Evolutionary conservation across 2,113 vertebrate species (phyloP).

Genomic region (Lagopus leucura): DNA sequence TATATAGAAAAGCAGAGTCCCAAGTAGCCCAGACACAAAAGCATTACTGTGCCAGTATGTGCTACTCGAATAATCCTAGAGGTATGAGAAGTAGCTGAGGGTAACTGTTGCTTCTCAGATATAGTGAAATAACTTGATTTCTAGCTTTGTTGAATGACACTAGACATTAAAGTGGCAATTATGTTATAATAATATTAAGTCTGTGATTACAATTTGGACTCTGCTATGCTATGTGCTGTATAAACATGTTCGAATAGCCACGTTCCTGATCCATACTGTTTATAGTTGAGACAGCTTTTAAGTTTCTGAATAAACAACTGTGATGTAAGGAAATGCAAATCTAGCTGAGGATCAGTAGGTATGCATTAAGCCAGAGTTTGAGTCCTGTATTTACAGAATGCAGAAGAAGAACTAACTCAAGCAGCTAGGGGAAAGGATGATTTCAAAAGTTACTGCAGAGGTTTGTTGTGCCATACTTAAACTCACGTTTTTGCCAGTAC

Average conservation of each 20-base stretch:
- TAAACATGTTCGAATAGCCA: constrained; percentile 12
- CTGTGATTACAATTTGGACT: constrained; percentile 19
- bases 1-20: neutral
- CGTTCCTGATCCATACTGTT: constrained; percentile 14
- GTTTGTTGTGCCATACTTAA: neutral
- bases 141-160: neutral
- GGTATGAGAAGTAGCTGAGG: neutral
- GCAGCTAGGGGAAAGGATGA: neutral
- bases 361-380: neutral
- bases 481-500: neutral
- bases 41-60: neutral
- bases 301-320: constrained; percentile 39
- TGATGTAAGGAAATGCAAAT: constrained; percentile 11
- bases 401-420: neutral
- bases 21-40: neutral
- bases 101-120: neutral
- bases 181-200: neutral
- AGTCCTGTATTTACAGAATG: constrained; percentile 14
- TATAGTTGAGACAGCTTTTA: constrained; percentile 36
- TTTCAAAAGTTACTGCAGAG: neutral
- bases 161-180: neutral
- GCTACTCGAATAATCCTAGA: neutral
- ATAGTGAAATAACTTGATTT: neutral
- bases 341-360: constrained; percentile 13
- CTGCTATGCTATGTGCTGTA: neutral